Evolutionary conservation across 2,888 invertebrate genomes (phyloP), one percentile per base, ranked within the genome.

Genomic region (Smittia aterrima): DNA sequence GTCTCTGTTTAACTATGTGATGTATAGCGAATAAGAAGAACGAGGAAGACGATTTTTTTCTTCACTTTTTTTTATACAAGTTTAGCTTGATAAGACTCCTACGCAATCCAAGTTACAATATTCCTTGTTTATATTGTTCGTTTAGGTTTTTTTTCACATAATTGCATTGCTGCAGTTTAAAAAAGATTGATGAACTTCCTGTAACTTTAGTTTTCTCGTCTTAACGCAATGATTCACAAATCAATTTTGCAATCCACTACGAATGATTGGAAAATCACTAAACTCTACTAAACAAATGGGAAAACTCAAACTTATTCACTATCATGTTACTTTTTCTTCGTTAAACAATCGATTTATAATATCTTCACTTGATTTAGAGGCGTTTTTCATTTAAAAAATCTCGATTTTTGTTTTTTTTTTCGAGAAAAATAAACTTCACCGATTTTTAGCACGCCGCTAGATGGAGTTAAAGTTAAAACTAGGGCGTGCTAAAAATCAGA

Each of bases 221-320:
- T 32, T n/a, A n/a, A n/a, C n/a, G 32, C 32, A 32, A 32, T 32
- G 32, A 32, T 32, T 32, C 32, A 32, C 32, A 6, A n/a, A 47
- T 47, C 47, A 47, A 47, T 47, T 47, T 47, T 47, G 16, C 47
- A 47, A 47, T 47, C 47, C 16, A 64, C n/a, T 41, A 68, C 68
- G 68, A 22, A 68, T 68, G 68, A 68, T 68, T 41, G 32, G 22
- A 68, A 68, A 68, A 68, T 16, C 25, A 47, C 47, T 7, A 24
- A 68, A 47, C 11, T 11, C 20, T 47, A 3, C 2, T n/a, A n/a
- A 47, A 13, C 16, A 13, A 16, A 47, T n/a, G 11, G 11, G 16
- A 47, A 11, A 6, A 47, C 47, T 32, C 11, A n/a, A 47, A 47
- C 2, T 47, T 3, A 2, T 47, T 47, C 16, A 11, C 2, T n/a